phyloP scores from a whole-genome alignment of 1,140 invertebrate species.

The Caenorhabditis inopinata region DNA sequence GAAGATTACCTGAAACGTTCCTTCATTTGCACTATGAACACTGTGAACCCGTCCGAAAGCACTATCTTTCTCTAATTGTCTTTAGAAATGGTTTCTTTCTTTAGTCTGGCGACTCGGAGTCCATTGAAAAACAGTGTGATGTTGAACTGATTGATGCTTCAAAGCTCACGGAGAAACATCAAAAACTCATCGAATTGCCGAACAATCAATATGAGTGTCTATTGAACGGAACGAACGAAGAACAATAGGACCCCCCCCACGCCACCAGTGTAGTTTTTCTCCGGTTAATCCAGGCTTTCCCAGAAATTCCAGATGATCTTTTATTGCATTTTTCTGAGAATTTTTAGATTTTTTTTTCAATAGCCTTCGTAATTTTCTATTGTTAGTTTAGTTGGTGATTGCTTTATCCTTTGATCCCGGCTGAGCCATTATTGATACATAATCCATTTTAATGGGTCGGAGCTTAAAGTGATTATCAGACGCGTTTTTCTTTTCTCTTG shows the following conservation, averaged over 20 bases:
- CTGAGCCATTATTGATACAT: not conserved
- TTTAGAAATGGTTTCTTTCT: too few species aligned
- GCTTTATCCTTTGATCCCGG: not conserved
- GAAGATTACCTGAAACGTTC: not conserved
- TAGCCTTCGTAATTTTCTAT: not conserved
- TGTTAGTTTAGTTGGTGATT: not conserved
- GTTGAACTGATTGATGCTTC: constrained; percentile 13
- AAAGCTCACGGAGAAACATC: not conserved
- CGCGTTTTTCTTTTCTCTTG: too few species aligned
- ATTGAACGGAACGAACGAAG: not conserved
- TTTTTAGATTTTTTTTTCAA: not conserved
- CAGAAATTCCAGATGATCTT: too few species aligned
- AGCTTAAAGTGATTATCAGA: too few species aligned
- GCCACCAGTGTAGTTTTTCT: too few species aligned
- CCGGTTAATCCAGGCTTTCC: too few species aligned
- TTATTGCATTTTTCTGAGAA: too few species aligned
- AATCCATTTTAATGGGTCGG: not conserved
- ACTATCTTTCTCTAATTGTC: too few species aligned
- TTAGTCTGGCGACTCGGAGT: not conserved
- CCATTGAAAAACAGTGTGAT: not conserved
- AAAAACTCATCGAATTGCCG: not conserved
- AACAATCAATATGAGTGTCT: not conserved
- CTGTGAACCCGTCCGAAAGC: too few species aligned
- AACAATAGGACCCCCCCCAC: too few species aligned
- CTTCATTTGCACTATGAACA: too few species aligned